A percentile compares a stretch with the other conserved stretches of the same genome.
phyloP scores from a whole-genome alignment of 2,888 invertebrate species.

The Leuctra nigra region DNA sequence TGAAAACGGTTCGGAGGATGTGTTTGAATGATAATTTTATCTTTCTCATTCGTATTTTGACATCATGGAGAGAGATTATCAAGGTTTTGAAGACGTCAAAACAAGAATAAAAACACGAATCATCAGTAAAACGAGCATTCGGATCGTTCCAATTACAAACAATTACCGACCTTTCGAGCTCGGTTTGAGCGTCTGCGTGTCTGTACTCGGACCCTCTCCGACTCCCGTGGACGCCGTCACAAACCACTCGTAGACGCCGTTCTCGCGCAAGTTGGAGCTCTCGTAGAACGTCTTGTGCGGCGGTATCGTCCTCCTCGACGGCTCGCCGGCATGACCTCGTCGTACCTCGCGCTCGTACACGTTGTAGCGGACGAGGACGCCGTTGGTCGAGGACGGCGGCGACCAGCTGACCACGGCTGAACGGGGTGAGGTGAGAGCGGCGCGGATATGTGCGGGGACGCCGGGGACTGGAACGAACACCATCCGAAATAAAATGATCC shows the following conservation, averaged over 20 bases:
- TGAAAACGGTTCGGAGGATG: too few species aligned
- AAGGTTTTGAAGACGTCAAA: too few species aligned
- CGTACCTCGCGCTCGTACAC: slow-evolving; percentile 34
- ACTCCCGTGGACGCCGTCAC: slow-evolving; percentile 43
- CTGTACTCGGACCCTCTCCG: slow-evolving; percentile 42
- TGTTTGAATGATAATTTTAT: too few species aligned
- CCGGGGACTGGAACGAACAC: slow-evolving; percentile 38
- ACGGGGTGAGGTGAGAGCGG: slow-evolving; percentile 38
- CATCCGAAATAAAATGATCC: too few species aligned
- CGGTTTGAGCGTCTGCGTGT: slow-evolving; percentile 36
- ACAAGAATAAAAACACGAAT: too few species aligned
- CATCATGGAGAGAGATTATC: too few species aligned
- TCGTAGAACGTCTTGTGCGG: slow-evolving; percentile 22
- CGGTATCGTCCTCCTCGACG: slow-evolving; percentile 18
- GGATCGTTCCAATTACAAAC: too few species aligned
- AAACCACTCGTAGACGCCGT: slow-evolving; percentile 36
- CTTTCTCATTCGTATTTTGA: too few species aligned
- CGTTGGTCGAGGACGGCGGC: slow-evolving; percentile 40
- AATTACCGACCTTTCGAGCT: slow-evolving; percentile 33
- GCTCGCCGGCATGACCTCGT: slow-evolving; percentile 19
- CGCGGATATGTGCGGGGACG: slow-evolving; percentile 41
- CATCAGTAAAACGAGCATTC: too few species aligned
- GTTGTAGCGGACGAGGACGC: slow-evolving; percentile 40
- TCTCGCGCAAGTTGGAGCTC: slow-evolving; percentile 22
- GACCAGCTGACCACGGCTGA: slow-evolving; percentile 38